Percentiles rank a stretch among this genome's conserved stretches.
Conservation (phyloP, 2,888 invertebrate species). For the Cheilosia vulpina region DNA sequence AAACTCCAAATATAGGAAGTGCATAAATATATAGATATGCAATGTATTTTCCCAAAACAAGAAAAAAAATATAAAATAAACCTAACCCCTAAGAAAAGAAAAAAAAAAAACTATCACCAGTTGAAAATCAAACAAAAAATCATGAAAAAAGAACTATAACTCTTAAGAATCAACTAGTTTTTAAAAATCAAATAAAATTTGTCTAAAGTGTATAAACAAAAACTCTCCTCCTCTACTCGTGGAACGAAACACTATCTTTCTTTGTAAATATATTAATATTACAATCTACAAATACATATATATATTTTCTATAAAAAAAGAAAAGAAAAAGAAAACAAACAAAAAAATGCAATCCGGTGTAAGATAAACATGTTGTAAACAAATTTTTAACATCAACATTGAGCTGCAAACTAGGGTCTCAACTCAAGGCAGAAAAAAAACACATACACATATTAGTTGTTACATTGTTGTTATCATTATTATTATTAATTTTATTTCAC, state of each 20-base stretch:
- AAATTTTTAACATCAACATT: slow-evolving; percentile 43
- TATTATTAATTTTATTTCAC: slow-evolving; percentile 42
- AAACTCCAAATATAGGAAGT: slow-evolving; percentile 28
- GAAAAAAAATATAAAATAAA: slow-evolving; percentile 30
- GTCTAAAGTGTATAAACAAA: slow-evolving; percentile 54
- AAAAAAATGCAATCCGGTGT: slow-evolving; percentile 70
- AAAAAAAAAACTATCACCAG: slow-evolving; percentile 44
- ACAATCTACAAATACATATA: slow-evolving; percentile 57
- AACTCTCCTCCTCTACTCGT: slow-evolving; percentile 29
- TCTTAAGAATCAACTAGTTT: slow-evolving; percentile 58
- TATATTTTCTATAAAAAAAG: slow-evolving; percentile 75
- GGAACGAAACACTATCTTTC: slow-evolving; percentile 27
- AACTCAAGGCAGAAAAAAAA: slow-evolving; percentile 43
- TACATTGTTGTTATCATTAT: slow-evolving; percentile 58
- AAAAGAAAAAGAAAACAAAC: slow-evolving; percentile 52
- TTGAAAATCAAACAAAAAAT: slow-evolving; percentile 66
- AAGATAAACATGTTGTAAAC: slow-evolving; percentile 74
- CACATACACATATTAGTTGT: slow-evolving; percentile 50
- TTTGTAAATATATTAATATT: slow-evolving; percentile 63
- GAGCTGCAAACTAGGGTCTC: slow-evolving; percentile 21
- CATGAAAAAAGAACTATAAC: slow-evolving; percentile 55
- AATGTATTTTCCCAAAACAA: slow-evolving; percentile 70
- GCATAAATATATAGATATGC: slow-evolving; percentile 36
- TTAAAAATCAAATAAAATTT: slow-evolving; percentile 48
- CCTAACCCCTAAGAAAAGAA: slow-evolving; percentile 36